Conservation (phyloP, 1,140 invertebrate genomes). For the Drosophila pseudoananassae region DNA sequence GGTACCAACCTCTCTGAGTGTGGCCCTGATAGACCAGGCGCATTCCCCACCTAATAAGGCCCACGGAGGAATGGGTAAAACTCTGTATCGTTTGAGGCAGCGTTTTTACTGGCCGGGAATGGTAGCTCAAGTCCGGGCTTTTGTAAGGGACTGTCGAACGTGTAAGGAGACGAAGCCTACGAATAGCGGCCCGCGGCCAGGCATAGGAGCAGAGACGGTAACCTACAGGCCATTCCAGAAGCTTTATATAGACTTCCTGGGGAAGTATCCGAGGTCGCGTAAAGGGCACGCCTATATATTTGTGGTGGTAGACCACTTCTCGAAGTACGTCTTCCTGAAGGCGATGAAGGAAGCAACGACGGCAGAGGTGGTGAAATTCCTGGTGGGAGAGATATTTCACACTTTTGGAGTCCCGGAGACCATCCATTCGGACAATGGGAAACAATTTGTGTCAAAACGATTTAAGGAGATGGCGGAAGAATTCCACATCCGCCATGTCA, state of each 20-base stretch:
- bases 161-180: too few species aligned
- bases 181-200: not conserved
- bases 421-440: not conserved
- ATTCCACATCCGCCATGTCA: not conserved
- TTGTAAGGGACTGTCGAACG: not conserved
- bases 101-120: conserved; percentile 6
- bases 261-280: conserved; percentile 1
- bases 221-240: conserved; percentile 10
- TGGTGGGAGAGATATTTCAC: not conserved
- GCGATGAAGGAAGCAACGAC: not conserved
- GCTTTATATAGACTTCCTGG: conserved; percentile 1
- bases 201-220: too few species aligned
- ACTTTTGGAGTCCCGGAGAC: not conserved
- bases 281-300: conserved; percentile 14
- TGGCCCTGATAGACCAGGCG: too few species aligned
- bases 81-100: not conserved
- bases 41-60: too few species aligned
- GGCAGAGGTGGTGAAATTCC: not conserved
- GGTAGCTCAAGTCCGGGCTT: not conserved
- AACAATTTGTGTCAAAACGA: not conserved
- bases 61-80: too few species aligned
- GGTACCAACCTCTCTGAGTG: too few species aligned
- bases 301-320: conserved; percentile 3
- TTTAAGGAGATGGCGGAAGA: not conserved
- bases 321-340: not conserved